Evolutionary conservation across 1,140 invertebrate species (phyloP), one percentile per base, ranked within the genome.

Genomic region (Maniola jurtina): DNA sequence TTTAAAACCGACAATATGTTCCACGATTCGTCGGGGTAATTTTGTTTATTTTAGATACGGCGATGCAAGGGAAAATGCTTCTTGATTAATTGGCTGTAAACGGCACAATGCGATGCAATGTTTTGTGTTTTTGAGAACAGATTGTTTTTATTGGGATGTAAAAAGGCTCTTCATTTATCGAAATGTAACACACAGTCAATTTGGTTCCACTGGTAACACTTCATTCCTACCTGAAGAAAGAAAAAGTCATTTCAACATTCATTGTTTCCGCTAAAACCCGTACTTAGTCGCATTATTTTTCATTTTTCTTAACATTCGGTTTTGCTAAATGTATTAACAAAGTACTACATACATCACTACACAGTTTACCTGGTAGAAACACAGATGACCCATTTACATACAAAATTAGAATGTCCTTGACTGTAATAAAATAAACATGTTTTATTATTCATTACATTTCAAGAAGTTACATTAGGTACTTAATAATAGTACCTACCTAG

Each of bases 1-100:
- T 88, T 80, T 81, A 76, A 88, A 86, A 86, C 84, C 78, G 80
- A 84, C 81, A 82, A 77, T 84, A 81, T 82, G 84, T 77, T 81
- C 76, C 71, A 50, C 73, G 75, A 83, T 77, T 70, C 68, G 58
- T 64, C 57, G 68, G 64, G 64, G 69, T 68, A 63, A 50, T 75
- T 77, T 61, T 68, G 74, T 72, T 76, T 76, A 79, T 81, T 88
- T 86, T 82, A 68, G 73, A 77, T 79, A 70, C 67, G 62, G 42
- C 70, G 64, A 59, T 73, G 71, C 71, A 71, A 56, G 61, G 69
- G 58, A 80, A 82, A 64, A 79, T 82, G 70, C 60, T 64, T 68
- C 70, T 78, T 86, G 71, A 86, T 86, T 81, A 81, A 84, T 84
- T 61, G 73, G 66, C 60, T 74, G 79, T 86, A 82, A 85, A 84